Base-by-base conservation (phyloP, 2,113 vertebrate species). In the Cricetomys ansorgei region DNA sequence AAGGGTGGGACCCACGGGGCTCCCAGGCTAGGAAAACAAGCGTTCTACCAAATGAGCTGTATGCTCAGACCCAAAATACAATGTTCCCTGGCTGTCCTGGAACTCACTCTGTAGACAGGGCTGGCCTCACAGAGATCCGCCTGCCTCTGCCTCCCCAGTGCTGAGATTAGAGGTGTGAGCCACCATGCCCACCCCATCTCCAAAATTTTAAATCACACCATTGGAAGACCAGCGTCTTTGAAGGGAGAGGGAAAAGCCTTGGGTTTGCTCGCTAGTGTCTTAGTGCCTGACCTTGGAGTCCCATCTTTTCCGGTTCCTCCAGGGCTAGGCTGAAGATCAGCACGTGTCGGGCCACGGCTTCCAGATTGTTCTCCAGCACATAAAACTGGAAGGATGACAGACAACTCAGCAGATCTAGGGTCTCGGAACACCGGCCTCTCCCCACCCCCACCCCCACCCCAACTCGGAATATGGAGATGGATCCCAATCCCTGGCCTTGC, bases 341-440 rank as follows among this genome's bases (percentile, higher is more conserved):
- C 97, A 99, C 96, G 86, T 99, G 99, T 48, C 99, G 97, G 0
- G 99, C 99, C 62, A 99, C 96, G 21, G 98, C 98, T 94, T 99
- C 99, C 98, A 99, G 98, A 96, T 98, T 98, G 97, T 98, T 99
- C 98, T 99, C 99, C 80, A 99, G 96, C 73, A 99, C 96, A 97
- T 99, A 99, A 92, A 99, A 98, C 99, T 99, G 95, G 75, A 92
- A 75, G n/a, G n/a, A 15, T 11, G 17, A 80, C 55, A 73, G 53
- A 48, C 5, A 45, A 15, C 3, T 69, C 81, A 62, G n/a, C 79
- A 55, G 67, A 29, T 43, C 50, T 40, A 59, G 27, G 31, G 76
- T 62, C 23, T 37, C 40, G 64, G 2, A 59, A 48, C 12, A 25
- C n/a, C 5, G 31, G 40, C 17, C 21, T 1, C 0, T 3, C 55